Evolutionary conservation across 2,113 vertebrate species (phyloP).

Genomic region (Diadophis punctatus): DNA sequence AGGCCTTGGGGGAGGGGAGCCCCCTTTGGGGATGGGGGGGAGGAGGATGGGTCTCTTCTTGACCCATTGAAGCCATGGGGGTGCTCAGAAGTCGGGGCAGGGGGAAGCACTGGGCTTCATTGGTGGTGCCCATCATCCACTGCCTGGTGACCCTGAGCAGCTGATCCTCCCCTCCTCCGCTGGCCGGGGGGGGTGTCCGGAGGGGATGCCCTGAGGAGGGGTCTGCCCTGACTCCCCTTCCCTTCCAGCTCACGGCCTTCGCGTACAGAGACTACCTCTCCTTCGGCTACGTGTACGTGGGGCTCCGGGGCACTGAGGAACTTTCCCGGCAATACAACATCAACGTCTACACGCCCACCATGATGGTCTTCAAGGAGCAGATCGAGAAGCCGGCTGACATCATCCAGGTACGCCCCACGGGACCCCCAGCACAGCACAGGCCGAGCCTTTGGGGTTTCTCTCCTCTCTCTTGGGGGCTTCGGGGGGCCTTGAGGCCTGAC

Average conservation of each 20-base stretch:
- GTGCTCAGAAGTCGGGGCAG: neutral
- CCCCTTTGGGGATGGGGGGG: neutral
- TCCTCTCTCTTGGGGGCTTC: no score
- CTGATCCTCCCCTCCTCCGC: neutral
- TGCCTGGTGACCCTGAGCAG: neutral
- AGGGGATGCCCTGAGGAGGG: no score
- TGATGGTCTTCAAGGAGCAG: conserved; percentile 91
- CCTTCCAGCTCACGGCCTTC: conserved; percentile 82
- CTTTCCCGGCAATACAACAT: conserved; percentile 86
- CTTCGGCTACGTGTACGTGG: conserved; percentile 89
- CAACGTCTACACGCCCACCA: conserved; percentile 83
- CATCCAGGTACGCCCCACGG: conserved; percentile 77
- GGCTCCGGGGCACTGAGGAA: conserved; percentile 76
- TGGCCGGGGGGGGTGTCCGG: no score
- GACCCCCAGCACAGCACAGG: neutral
- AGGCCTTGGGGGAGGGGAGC: neutral
- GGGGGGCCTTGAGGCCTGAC: no score
- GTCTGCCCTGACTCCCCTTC: accelerated
- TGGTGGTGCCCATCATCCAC: no score
- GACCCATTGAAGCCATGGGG: neutral
- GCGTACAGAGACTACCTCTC: conserved; percentile 88
- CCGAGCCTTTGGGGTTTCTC: no score
- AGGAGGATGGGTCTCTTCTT: neutral
- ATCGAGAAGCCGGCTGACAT: conserved; percentile 79
- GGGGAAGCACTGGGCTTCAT: no score